A percentile compares a stretch with the other conserved stretches of the same genome.
Evolutionary conservation across 2,797 vertebrate species (phyloP).

Genomic region (Bovichtus diacanthus): DNA sequence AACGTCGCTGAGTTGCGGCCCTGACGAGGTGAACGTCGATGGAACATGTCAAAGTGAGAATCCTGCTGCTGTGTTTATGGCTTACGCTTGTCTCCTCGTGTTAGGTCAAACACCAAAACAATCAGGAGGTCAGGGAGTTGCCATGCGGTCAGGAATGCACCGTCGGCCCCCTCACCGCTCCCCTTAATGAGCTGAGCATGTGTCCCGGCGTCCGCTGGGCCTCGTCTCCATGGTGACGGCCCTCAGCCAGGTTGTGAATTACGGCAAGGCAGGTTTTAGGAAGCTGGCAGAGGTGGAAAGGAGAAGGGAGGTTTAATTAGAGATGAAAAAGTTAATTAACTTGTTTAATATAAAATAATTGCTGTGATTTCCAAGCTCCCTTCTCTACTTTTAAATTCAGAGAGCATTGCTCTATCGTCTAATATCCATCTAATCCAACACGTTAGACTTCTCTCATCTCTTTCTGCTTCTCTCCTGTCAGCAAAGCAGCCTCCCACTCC

Average conservation of each 20-base stretch:
- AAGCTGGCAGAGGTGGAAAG: constrained; percentile 27
- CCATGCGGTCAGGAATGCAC: constrained; percentile 70
- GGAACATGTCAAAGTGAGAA: constrained; percentile 84
- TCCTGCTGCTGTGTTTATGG: constrained; percentile 32
- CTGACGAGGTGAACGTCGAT: constrained; percentile 70
- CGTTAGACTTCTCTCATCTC: not conserved
- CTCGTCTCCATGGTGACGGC: constrained; percentile 48
- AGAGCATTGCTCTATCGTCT: not conserved
- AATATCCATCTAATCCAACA: not conserved
- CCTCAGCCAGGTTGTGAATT: constrained; percentile 44
- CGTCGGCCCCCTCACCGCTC: constrained; percentile 41
- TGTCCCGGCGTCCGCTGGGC: constrained; percentile 54
- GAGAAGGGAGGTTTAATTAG: constrained; percentile 24
- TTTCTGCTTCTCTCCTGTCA: constrained; percentile 23
- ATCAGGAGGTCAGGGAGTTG: constrained; percentile 52
- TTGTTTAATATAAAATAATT: not conserved
- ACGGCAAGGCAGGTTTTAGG: constrained; percentile 35
- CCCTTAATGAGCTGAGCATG: constrained; percentile 74
- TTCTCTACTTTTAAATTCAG: not conserved
- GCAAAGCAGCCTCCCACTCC: constrained; percentile 78
- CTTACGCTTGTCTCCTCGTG: constrained; percentile 46
- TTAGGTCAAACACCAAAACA: constrained; percentile 61
- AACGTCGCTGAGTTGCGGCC: constrained; percentile 65
- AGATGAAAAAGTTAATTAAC: constrained; percentile 25
- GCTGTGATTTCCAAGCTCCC: not conserved